phyloP scores from a whole-genome alignment of 2,888 invertebrate genomes.

The Noctua janthina region DNA sequence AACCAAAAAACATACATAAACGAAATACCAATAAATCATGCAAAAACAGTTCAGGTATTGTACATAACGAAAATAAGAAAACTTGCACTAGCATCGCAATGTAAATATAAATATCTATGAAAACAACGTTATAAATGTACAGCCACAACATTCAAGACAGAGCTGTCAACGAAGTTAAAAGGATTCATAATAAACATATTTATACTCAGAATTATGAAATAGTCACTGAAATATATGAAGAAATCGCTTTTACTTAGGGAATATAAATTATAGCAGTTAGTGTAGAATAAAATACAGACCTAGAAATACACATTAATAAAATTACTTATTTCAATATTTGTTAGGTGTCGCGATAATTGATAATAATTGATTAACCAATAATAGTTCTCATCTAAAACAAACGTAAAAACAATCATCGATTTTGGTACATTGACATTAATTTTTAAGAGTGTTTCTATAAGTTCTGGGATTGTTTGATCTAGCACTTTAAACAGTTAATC shows the following conservation, averaged over 20 bases:
- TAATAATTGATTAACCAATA: neutral
- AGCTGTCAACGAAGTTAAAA: conserved; percentile 39
- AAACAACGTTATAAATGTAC: conserved; percentile 47
- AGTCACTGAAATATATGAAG: neutral
- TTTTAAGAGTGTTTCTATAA: neutral
- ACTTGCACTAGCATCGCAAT: conserved; percentile 15
- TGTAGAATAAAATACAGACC: neutral
- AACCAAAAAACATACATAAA: neutral
- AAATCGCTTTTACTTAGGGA: conserved; percentile 2
- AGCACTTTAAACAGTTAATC: neutral
- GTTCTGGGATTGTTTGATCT: neutral
- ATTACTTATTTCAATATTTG: neutral
- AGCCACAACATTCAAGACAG: conserved; percentile 31
- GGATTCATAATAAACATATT: conserved; percentile 39
- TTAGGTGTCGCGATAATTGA: neutral
- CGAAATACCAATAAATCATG: conserved; percentile 7
- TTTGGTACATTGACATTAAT: neutral
- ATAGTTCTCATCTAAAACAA: neutral
- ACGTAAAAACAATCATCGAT: neutral
- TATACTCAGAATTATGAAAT: conserved; percentile 20
- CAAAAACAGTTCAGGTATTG: conserved; percentile 28
- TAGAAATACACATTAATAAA: neutral
- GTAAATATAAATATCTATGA: conserved; percentile 47
- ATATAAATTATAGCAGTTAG: conserved; percentile 2
- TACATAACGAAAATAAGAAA: conserved; percentile 33